Conservation (phyloP, 2,797 vertebrate genomes). For the Acridotheres tristis region DNA sequence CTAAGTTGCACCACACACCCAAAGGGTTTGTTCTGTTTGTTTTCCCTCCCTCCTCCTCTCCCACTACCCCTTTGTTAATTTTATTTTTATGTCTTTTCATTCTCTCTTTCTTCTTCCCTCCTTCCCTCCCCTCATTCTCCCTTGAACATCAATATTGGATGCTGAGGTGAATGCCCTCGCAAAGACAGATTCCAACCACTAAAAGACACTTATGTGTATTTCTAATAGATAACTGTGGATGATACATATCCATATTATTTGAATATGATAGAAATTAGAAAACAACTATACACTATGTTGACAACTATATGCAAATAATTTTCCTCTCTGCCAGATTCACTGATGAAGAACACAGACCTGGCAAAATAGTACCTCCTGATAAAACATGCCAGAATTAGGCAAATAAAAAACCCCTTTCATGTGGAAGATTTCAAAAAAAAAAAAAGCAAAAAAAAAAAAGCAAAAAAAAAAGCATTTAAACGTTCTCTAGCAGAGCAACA, state of each 20-base stretch:
- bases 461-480: not conserved
- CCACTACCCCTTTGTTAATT: fast-evolving
- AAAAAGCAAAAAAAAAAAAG: not conserved
- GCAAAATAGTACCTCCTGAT: not conserved
- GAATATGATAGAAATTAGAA: not conserved
- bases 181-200: not conserved
- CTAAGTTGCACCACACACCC: not conserved
- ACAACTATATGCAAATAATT: not conserved
- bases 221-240: not conserved
- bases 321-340: not conserved
- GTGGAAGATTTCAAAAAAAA: not conserved
- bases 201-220: not conserved
- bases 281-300: not conserved
- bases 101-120: not conserved
- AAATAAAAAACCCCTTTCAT: not conserved
- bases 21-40: not conserved
- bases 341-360: not conserved
- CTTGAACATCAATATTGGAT: not conserved
- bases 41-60: fast-evolving
- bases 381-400: not conserved
- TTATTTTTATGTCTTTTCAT: not conserved
- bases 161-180: not conserved
- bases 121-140: not conserved
- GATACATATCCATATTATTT: not conserved
- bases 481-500: not conserved